Evolutionary conservation across 2,113 vertebrate genomes (phyloP).

Genomic region (Callipepla californica): DNA sequence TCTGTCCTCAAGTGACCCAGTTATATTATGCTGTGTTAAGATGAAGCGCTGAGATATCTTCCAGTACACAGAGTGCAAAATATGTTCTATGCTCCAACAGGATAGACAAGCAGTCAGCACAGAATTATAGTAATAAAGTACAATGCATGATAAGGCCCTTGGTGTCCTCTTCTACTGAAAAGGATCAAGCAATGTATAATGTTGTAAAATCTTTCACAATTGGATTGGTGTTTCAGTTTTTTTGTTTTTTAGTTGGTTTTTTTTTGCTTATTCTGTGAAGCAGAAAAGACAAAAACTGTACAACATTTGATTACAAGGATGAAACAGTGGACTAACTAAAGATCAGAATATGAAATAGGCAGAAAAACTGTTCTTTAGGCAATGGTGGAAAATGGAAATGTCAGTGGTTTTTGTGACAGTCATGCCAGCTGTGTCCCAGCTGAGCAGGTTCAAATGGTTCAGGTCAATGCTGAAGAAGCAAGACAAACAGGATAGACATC

Average conservation of each 20-base stretch:
- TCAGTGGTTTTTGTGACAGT: background rate
- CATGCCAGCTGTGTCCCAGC: background rate
- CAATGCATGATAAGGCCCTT: background rate
- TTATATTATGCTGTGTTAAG: constrained; percentile 12
- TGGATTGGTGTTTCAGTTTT: background rate
- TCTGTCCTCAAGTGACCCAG: constrained; percentile 57
- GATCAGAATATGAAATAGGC: background rate
- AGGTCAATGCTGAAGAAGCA: background rate
- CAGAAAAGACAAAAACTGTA: background rate
- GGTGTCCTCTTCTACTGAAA: background rate
- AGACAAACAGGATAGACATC: background rate
- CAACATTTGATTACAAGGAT: background rate
- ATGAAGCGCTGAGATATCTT: constrained; percentile 31
- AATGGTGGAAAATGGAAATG: background rate
- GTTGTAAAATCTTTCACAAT: background rate
- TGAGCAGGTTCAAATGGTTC: background rate
- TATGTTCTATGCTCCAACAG: background rate
- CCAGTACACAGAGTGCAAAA: background rate
- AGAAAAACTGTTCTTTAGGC: background rate
- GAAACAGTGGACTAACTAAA: background rate
- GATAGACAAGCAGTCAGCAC: background rate
- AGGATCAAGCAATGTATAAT: constrained; percentile 1
- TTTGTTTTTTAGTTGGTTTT: too few species aligned
- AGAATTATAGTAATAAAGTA: constrained; percentile 45
- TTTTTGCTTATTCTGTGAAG: constrained; percentile 3